Base-by-base conservation (phyloP, 2,888 invertebrate species). In the Eutolmus rufibarbis region DNA sequence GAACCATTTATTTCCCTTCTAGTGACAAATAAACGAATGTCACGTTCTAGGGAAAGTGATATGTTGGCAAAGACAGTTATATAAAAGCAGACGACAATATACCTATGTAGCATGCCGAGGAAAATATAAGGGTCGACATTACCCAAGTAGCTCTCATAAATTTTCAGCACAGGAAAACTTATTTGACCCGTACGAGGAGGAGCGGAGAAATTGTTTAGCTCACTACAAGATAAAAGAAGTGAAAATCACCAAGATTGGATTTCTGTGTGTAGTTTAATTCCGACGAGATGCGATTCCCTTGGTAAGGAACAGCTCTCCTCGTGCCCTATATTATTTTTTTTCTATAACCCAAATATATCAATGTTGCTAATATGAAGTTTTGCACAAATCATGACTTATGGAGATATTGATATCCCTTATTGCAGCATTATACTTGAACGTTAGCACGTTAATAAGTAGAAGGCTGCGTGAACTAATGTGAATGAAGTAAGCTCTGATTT, bases 371-470 rank as follows among this genome's bases (percentile, higher is more conserved):
- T 40, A 40, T 28, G 19, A 23, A 78, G 23, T 40, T 40, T 40
- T 78, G 16, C 78, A 46, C 40, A 43, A 78, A 78, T 78, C 40
- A 78, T 43, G 78, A 78, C 40, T 78, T 78, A 37, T 78, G 40
- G 43, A 23, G 19, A 23, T 78, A 78, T 78, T 78, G 78, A 78
- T 78, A 78, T 78, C 78, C 19, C 43, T 43, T 28, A 43, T 78
- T 23, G 43, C 23, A 23, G 12, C 43, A 23, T 12, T 23, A 19
- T 77, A 77, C n/a, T 66, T 23, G 12, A 66, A 66, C 9, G 19
- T 57, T 57, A 57, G 8, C 8, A 9, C 66, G 23, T 66, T 66
- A 23, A 66, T 57, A n/a, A n/a, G n/a, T n/a, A 9, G 23, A 23
- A 66, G 66, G 66, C 12, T 23, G 23, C 28, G 19, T 2, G 23